Evolutionary conservation across 2,113 vertebrate genomes (phyloP).

Genomic region (Cyanistes caeruleus): DNA sequence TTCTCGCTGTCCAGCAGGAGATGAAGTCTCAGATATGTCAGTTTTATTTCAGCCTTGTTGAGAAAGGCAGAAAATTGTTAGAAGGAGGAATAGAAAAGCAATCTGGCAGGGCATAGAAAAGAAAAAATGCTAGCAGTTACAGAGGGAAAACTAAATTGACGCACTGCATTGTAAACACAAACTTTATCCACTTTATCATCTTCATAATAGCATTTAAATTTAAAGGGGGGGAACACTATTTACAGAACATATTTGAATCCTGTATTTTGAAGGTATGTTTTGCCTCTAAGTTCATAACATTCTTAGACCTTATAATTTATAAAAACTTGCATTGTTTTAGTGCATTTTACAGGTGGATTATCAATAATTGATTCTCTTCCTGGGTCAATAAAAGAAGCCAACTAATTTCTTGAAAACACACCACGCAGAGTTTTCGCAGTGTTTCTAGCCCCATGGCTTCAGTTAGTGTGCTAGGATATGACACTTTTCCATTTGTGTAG

Average conservation of each 20-base stretch:
- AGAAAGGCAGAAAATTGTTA: background rate
- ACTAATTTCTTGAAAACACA: background rate
- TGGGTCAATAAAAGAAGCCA: background rate
- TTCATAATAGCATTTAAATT: background rate
- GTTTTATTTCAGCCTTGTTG: background rate
- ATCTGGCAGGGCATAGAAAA: background rate
- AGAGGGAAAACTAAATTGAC: background rate
- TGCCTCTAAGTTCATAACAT: background rate
- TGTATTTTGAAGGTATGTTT: background rate
- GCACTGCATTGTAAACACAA: background rate
- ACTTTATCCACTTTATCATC: background rate
- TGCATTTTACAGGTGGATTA: background rate
- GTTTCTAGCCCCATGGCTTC: background rate
- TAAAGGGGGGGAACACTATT: background rate
- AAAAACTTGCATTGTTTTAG: background rate
- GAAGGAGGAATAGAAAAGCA: background rate
- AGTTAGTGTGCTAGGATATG: background rate
- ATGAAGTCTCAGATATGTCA: background rate
- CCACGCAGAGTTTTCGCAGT: background rate
- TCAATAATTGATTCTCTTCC: background rate
- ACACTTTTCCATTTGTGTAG: background rate
- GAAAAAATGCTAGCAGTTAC: background rate
- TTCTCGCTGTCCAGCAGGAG: background rate
- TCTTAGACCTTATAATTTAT: background rate
- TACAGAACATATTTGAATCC: background rate